Conservation (phyloP, 2,113 vertebrate genomes). For the Mixornis gularis region DNA sequence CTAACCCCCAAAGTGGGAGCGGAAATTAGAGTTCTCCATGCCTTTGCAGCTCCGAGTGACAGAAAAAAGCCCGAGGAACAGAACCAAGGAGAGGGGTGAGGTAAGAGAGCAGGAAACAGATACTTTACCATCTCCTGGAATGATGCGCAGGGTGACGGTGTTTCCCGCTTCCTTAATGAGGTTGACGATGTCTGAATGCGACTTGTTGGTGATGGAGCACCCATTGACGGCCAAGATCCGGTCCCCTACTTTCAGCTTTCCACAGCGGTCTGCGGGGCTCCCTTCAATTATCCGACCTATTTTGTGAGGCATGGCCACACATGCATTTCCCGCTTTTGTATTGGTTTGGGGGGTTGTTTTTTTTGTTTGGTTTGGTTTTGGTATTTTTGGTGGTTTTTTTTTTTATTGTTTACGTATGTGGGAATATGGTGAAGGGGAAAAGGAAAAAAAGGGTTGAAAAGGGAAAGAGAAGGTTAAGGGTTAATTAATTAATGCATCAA, state of each 20-base stretch:
- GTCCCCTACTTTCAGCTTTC: constrained; percentile 98
- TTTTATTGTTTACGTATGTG: constrained; percentile 61
- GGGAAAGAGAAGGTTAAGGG: constrained; percentile 85
- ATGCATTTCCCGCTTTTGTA: constrained; percentile 97
- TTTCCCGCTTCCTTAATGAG: constrained; percentile 99
- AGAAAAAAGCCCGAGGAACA: not conserved
- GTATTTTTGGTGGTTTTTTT: constrained; percentile 14
- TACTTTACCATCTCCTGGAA: constrained; percentile 96
- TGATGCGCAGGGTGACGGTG: constrained; percentile 96
- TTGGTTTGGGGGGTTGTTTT: constrained; percentile 60
- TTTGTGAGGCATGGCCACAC: constrained; percentile 99
- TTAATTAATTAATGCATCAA: constrained; percentile 86
- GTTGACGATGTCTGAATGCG: constrained; percentile 99
- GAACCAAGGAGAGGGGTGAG: not conserved
- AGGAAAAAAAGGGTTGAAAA: constrained; percentile 82
- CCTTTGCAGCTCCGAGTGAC: not conserved
- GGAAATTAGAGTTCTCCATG: not conserved
- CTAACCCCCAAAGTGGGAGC: not conserved
- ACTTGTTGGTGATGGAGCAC: constrained; percentile 99
- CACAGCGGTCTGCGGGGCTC: constrained; percentile 96
- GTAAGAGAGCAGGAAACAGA: constrained; percentile 40
- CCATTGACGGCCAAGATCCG: constrained; percentile 96
- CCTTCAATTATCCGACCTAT: constrained; percentile 99
- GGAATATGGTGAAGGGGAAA: constrained; percentile 71
- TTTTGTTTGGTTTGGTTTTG: constrained; percentile 38